These are phyloP conservation scores for Rotaria sp. DNA, from an alignment of 2,888 invertebrate genomes.

Conservation along the genomic window DNA sequence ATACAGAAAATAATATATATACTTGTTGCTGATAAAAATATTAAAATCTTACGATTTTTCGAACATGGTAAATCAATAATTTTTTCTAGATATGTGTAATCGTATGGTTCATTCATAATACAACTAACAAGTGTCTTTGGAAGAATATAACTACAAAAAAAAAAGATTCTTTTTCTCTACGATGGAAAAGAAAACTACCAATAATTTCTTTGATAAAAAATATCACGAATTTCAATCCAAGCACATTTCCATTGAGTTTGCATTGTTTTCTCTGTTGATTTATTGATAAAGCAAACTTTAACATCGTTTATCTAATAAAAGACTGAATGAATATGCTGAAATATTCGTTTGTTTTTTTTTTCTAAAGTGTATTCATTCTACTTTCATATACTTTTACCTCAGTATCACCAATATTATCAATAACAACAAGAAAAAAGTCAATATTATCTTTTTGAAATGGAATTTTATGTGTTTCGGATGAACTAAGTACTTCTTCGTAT, in stretches of 20 bases:
- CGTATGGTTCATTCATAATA: not conserved
- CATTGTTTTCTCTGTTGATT: not conserved
- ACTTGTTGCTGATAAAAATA: too few relatives aligned
- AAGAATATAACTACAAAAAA: not conserved
- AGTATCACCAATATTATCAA: not conserved
- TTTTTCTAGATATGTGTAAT: not conserved
- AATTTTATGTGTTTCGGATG: not conserved
- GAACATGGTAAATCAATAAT: not conserved
- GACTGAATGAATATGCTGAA: too few relatives aligned
- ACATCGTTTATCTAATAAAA: not conserved
- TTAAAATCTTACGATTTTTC: not conserved
- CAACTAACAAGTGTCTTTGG: not conserved
- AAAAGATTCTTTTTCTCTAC: not conserved
- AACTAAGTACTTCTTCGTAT: not conserved
- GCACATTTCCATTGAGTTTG: not conserved
- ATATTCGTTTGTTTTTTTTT: too few relatives aligned
- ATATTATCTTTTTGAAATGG: not conserved
- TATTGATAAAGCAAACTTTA: not conserved
- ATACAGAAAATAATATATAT: too few relatives aligned
- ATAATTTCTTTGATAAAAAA: not conserved
- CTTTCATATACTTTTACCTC: not conserved
- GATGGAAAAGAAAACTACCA: not conserved
- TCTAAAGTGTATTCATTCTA: too few relatives aligned
- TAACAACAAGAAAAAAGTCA: not conserved
- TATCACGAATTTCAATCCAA: slow-evolving; percentile 1